Evolutionary conservation across 2,888 invertebrate genomes (phyloP).

Genomic region (Pyrocoelia pectoralis): DNA sequence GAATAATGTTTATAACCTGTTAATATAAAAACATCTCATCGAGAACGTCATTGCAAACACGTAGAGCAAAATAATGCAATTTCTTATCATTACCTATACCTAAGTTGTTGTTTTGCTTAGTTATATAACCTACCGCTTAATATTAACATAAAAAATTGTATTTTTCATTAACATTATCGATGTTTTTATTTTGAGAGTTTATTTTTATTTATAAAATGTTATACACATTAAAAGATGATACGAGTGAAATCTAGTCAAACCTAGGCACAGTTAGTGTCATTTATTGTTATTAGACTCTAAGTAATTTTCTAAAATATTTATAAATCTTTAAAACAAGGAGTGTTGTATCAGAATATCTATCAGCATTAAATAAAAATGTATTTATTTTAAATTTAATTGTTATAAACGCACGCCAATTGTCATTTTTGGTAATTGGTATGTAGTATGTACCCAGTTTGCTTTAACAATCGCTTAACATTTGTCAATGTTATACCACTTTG

Average conservation of each 20-base stretch:
- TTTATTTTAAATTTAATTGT: not conserved
- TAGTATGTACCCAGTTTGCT: no score
- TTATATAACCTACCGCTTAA: not conserved
- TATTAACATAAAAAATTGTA: not conserved
- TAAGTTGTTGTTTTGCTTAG: constrained; percentile 15
- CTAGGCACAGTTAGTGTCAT: constrained; percentile 16
- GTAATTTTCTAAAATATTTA: constrained; percentile 4
- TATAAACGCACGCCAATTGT: no score
- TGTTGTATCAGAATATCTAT: not conserved
- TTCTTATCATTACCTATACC: not conserved
- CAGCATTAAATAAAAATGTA: not conserved
- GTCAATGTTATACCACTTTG: no score
- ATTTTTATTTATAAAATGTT: constrained; percentile 40
- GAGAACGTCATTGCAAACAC: constrained; percentile 48
- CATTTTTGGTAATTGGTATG: no score
- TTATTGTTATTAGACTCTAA: constrained; percentile 15
- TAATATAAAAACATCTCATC: not conserved
- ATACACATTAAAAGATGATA: constrained; percentile 42
- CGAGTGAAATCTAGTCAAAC: constrained; percentile 58
- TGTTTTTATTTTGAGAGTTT: constrained; percentile 41
- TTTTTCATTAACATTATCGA: constrained; percentile 23
- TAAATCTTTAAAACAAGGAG: not conserved
- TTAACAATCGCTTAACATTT: no score
- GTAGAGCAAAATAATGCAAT: constrained; percentile 47
- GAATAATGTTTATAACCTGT: not conserved